Evolutionary conservation across 2,888 invertebrate genomes (phyloP).

Genomic region (Aphodius granarius): DNA sequence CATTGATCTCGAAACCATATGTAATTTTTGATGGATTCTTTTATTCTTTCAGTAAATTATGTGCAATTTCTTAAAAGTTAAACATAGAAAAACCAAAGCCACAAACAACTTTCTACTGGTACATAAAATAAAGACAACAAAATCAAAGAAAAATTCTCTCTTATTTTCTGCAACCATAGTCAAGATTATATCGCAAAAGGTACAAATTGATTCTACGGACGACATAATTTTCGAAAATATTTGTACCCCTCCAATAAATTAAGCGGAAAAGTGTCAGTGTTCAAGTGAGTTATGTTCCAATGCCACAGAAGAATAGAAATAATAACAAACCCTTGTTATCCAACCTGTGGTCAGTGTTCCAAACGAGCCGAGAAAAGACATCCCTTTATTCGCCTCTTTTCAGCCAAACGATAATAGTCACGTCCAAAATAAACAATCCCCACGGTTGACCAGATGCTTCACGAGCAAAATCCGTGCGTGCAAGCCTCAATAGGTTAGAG

Average conservation of each 20-base stretch:
- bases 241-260: constrained; percentile 12
- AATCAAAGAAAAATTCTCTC: too few species aligned
- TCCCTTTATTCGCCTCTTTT: not conserved
- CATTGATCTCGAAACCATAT: too few species aligned
- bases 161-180: too few species aligned
- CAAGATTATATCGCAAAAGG: too few species aligned
- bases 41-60: too few species aligned
- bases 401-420: constrained; percentile 7
- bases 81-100: too few species aligned
- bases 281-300: constrained; percentile 6
- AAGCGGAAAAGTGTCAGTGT: constrained; percentile 4
- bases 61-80: too few species aligned
- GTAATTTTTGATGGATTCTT: too few species aligned
- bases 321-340: not conserved
- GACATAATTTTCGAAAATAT: constrained; percentile 19
- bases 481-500: not conserved
- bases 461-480: constrained; percentile 21
- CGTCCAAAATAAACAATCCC: constrained; percentile 8
- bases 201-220: too few species aligned
- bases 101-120: too few species aligned
- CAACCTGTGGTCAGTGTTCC: not conserved
- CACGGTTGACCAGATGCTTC: constrained; percentile 28
- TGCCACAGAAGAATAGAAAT: not conserved
- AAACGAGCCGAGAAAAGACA: not conserved
- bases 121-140: too few species aligned